These are phyloP conservation scores for Pygmarrhopalites habei DNA, from an alignment of 1,140 invertebrate genomes.

Conservation along the genomic window DNA sequence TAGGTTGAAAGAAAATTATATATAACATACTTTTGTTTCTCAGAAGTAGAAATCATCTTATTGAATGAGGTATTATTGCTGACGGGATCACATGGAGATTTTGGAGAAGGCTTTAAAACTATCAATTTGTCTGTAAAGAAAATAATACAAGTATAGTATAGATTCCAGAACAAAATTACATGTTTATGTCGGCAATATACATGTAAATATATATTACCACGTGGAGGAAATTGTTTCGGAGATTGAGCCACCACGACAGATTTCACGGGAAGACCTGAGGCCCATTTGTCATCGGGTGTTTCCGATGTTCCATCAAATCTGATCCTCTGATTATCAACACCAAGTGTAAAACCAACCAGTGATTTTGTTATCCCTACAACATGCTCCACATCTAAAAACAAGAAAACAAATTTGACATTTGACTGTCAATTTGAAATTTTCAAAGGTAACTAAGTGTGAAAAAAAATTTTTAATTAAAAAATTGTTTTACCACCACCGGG, in stretches of 20 bases:
- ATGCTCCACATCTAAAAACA: neutral
- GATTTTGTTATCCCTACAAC: neutral
- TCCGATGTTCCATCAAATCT: too few species aligned
- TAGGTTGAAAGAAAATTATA: too few species aligned
- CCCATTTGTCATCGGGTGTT: neutral
- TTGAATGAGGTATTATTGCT: too few species aligned
- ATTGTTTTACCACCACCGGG: too few species aligned
- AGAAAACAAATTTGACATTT: neutral
- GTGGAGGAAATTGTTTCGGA: constrained; percentile 22
- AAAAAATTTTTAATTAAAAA: too few species aligned
- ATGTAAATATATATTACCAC: constrained; percentile 7
- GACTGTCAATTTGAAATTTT: neutral
- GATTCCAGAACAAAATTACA: neutral
- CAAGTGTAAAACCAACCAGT: too few species aligned
- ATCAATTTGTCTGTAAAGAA: too few species aligned
- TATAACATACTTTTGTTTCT: too few species aligned
- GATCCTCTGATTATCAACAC: too few species aligned
- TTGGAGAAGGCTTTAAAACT: too few species aligned
- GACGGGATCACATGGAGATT: too few species aligned
- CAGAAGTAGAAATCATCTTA: too few species aligned
- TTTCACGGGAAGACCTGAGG: neutral
- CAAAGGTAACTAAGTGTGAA: neutral
- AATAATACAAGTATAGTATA: constrained; percentile 3
- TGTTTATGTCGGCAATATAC: neutral
- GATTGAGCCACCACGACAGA: constrained; percentile 11